These are phyloP conservation scores for Montipora sp. DNA, from an alignment of 64 coral and sea anemone genomes.

Conservation along the genomic window DNA sequence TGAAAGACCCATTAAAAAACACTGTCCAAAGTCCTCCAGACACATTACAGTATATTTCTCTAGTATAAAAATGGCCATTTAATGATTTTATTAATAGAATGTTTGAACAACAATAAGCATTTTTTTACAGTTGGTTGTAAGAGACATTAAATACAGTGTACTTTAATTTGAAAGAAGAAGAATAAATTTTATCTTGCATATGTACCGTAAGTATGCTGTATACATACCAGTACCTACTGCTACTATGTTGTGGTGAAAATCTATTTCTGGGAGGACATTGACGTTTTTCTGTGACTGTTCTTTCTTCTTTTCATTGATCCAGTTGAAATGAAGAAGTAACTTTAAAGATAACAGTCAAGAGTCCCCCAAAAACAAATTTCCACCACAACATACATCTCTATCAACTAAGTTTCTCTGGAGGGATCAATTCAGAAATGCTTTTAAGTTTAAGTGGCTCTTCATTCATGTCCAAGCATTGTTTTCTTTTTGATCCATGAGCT, in stretches of 20 bases:
- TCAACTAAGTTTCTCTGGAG: constrained; percentile 44
- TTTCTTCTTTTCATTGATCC: background rate
- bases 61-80: too few species aligned
- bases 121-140: too few species aligned
- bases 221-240: background rate
- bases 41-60: too few species aligned
- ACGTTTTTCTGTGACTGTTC: background rate
- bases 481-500: background rate
- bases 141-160: too few species aligned
- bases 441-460: constrained; percentile 49
- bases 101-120: too few species aligned
- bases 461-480: constrained; percentile 2
- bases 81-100: too few species aligned
- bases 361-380: background rate
- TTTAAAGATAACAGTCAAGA: too few species aligned
- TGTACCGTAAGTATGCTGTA: background rate
- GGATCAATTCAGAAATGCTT: constrained; percentile 56
- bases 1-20: too few species aligned
- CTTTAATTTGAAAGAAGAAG: too few species aligned
- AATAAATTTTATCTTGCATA: too few species aligned
- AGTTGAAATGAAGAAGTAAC: too few species aligned
- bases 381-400: background rate
- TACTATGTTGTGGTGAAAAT: background rate
- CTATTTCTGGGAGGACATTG: background rate
- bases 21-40: too few species aligned